Evolutionary conservation across 2,797 vertebrate species (phyloP).

Genomic region (Parotocinclus haroldoi): DNA sequence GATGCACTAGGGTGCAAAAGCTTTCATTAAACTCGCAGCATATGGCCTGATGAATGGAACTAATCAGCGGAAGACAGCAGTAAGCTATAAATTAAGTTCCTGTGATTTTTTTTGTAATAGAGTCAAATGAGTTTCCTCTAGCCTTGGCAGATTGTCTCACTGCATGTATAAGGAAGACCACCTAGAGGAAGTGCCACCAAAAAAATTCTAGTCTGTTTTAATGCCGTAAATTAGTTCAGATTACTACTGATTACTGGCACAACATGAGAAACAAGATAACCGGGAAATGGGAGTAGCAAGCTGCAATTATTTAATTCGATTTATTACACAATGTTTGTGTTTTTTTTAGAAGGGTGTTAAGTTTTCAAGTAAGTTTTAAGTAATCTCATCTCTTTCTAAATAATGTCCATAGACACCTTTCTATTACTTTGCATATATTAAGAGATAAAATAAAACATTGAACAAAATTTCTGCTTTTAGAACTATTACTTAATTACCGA

Average conservation of each 20-base stretch:
- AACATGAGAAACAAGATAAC: not conserved
- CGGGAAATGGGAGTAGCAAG: not conserved
- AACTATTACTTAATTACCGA: too few species aligned
- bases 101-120: conserved; percentile 27
- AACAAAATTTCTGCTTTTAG: too few species aligned
- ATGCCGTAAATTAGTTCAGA: conserved; percentile 37
- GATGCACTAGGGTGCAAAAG: conserved; percentile 1
- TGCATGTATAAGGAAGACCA: conserved; percentile 3
- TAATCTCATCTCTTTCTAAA: too few species aligned
- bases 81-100: conserved; percentile 41
- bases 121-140: conserved; percentile 7
- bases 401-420: too few species aligned
- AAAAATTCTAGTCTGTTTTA: conserved; percentile 37
- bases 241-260: conserved; percentile 24
- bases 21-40: conserved; percentile 15
- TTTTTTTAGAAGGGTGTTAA: too few species aligned
- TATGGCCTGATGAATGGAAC: conserved; percentile 39
- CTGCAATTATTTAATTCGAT: not conserved
- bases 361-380: too few species aligned
- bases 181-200: conserved; percentile 11
- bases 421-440: too few species aligned
- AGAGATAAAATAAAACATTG: too few species aligned
- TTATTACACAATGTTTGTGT: too few species aligned
- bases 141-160: conserved; percentile 13
- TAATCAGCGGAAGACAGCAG: conserved; percentile 30